Evolutionary conservation across 2,797 vertebrate species (phyloP).

Genomic region (Ambastaia sidthimunki): DNA sequence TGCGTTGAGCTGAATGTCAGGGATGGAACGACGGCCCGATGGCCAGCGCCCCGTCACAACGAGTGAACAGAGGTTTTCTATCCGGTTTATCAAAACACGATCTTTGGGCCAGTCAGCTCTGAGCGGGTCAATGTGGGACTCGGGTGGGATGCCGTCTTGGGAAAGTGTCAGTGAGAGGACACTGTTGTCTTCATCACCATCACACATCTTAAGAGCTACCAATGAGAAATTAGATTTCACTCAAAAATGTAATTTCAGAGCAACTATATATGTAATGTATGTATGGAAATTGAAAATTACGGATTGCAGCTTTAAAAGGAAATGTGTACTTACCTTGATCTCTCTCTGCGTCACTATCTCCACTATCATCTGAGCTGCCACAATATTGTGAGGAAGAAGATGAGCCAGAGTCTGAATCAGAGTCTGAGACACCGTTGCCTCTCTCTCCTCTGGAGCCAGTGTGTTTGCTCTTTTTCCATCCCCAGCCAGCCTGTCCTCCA

Average conservation of each 20-base stretch:
- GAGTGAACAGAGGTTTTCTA: slow-evolving; percentile 86
- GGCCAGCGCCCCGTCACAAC: slow-evolving; percentile 88
- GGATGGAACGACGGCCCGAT: slow-evolving; percentile 77
- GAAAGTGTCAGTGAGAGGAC: slow-evolving; percentile 84
- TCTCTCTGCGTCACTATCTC: slow-evolving; percentile 81
- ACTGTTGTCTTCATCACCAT: slow-evolving; percentile 87
- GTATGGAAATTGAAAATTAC: no score
- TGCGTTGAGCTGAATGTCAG: slow-evolving; percentile 75
- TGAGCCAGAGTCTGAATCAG: slow-evolving; percentile 85
- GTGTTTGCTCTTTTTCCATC: slow-evolving; percentile 77
- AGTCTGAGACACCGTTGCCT: slow-evolving; percentile 74
- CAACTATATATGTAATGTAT: no score
- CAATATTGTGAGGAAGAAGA: slow-evolving; percentile 85
- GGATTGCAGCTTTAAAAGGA: no score
- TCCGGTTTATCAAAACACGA: slow-evolving; percentile 87
- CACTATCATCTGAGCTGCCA: slow-evolving; percentile 88
- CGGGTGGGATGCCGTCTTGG: slow-evolving; percentile 81
- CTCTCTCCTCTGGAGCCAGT: slow-evolving; percentile 56
- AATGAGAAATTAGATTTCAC: slow-evolving; percentile 37
- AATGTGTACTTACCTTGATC: slow-evolving; percentile 69
- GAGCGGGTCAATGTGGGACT: slow-evolving; percentile 79
- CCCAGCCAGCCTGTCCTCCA: slow-evolving; percentile 66
- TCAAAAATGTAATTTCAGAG: no score
- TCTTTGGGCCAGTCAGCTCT: slow-evolving; percentile 94
- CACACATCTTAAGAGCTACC: slow-evolving; percentile 78